phyloP scores from a whole-genome alignment of 2,113 vertebrate species.

The Alethe castanea region DNA sequence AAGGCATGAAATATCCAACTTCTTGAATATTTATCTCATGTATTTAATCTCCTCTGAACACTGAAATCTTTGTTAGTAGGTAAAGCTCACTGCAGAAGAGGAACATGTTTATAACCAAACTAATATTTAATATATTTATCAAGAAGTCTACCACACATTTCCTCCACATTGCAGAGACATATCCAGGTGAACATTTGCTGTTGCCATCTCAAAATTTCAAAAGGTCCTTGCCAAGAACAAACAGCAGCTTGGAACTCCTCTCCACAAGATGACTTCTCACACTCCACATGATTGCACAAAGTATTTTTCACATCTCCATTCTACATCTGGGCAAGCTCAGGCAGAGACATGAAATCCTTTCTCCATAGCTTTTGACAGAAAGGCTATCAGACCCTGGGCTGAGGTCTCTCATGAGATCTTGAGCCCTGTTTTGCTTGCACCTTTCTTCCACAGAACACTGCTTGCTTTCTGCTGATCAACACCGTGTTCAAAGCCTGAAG shows the following conservation, averaged over 20 bases:
- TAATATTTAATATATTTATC: background rate
- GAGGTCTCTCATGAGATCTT: background rate
- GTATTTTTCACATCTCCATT: background rate
- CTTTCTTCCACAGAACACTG: background rate
- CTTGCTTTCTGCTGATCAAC: background rate
- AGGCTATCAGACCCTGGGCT: background rate
- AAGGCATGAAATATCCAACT: constrained; percentile 27
- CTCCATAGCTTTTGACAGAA: background rate
- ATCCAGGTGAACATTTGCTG: background rate
- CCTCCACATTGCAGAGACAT: background rate
- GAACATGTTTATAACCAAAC: background rate
- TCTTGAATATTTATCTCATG: background rate
- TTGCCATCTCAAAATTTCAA: background rate
- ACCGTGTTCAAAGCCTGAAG: background rate
- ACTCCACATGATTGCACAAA: background rate
- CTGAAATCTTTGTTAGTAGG: background rate
- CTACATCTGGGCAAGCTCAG: background rate
- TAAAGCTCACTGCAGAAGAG: background rate
- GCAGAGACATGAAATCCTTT: background rate
- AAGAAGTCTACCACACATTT: background rate
- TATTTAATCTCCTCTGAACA: background rate
- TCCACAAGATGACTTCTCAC: background rate
- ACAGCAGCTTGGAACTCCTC: background rate
- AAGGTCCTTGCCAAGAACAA: background rate
- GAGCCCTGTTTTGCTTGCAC: background rate